Evolutionary conservation across 2,113 vertebrate species (phyloP).

Genomic region (Glareola pratincola): DNA sequence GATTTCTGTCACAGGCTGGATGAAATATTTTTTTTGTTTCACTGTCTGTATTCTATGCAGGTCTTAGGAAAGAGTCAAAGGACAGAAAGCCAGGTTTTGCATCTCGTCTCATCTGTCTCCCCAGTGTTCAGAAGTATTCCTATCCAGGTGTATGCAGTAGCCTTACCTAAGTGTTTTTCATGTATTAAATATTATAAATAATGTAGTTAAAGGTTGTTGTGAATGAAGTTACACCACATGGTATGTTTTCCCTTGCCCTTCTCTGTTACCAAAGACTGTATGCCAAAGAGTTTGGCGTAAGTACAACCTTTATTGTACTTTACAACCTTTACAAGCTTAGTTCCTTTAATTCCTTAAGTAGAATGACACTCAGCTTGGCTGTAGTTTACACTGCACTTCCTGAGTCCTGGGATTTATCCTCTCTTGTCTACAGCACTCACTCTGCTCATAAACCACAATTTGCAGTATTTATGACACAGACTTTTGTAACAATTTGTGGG

Average conservation of each 20-base stretch:
- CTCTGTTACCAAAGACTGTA: not conserved
- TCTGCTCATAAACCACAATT: constrained; percentile 7
- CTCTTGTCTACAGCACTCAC: not conserved
- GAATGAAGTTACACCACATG: not conserved
- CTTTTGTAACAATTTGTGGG: not conserved
- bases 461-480: constrained; percentile 22
- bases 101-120: not conserved
- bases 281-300: not conserved
- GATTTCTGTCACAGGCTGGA: not conserved
- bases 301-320: not conserved
- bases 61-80: not conserved
- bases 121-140: not conserved
- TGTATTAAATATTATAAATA: not conserved
- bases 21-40: not conserved
- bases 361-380: not conserved
- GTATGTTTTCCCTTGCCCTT: not conserved
- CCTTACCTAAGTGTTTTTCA: not conserved
- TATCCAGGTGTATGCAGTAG: fast-evolving
- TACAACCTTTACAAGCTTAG: not conserved
- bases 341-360: constrained; percentile 29
- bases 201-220: not conserved
- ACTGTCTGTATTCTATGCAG: not conserved
- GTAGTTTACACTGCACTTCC: not conserved
- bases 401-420: constrained; percentile 20
- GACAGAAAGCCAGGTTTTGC: not conserved